Conservation (phyloP, 1,140 invertebrate genomes). For the Neodiprion lecontei region DNA sequence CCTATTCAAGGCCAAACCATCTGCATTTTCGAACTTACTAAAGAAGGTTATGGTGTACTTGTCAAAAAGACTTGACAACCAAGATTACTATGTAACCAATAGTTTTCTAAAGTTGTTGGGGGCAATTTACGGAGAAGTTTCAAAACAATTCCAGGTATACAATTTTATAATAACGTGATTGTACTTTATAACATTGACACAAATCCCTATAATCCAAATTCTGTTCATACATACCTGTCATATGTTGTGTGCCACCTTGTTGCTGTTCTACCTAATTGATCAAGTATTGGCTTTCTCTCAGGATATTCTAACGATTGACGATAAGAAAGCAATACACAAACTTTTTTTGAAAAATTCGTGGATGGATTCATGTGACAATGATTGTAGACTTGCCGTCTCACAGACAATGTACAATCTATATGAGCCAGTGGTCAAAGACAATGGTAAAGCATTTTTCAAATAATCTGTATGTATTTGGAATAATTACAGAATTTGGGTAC, state of each 20-base stretch:
- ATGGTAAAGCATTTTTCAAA: background rate
- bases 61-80: constrained; percentile 14
- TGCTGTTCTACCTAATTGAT: background rate
- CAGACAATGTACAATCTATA: constrained; percentile 29
- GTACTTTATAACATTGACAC: background rate
- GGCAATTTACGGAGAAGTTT: constrained; percentile 36
- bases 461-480: too few species aligned
- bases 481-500: too few species aligned
- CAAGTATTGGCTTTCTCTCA: constrained; percentile 13
- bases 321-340: constrained; percentile 33
- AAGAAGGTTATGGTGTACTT: constrained; percentile 16
- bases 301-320: constrained; percentile 18
- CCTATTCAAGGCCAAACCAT: background rate
- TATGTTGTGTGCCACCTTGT: background rate
- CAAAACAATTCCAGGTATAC: constrained; percentile 27
- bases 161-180: background rate
- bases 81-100: constrained; percentile 33
- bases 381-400: constrained; percentile 41
- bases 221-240: background rate
- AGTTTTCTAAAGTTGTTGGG: constrained; percentile 45
- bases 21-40: constrained; percentile 13
- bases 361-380: constrained; percentile 36
- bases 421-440: background rate
- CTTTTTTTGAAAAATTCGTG: constrained; percentile 39
- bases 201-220: too few species aligned